Percentiles rank a stretch among this genome's conserved stretches.
Evolutionary conservation across 2,113 vertebrate species (phyloP).

Genomic region (Apistogramma diplotaenia): DNA sequence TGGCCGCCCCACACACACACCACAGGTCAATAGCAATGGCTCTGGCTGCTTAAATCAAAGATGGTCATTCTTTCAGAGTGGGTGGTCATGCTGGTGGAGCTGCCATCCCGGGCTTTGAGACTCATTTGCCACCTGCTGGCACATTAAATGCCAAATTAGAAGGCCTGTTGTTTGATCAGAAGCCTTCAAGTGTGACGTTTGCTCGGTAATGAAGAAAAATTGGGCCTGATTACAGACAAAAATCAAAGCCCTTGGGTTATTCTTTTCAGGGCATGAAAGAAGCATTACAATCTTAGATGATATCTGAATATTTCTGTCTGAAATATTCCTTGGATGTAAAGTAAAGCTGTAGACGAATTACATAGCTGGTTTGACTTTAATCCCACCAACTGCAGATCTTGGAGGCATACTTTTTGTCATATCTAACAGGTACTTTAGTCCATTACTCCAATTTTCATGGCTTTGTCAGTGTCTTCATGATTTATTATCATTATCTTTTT

Average conservation of each 20-base stretch:
- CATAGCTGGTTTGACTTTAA: not conserved
- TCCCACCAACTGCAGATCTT: not conserved
- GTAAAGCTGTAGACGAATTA: conserved; percentile 1
- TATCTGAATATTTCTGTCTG: not conserved
- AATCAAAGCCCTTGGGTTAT: conserved; percentile 37
- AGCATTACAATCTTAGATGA: conserved; percentile 31
- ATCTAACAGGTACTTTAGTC: not conserved
- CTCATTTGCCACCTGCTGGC: conserved; percentile 67
- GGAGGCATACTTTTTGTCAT: not conserved
- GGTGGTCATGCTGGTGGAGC: conserved; percentile 55
- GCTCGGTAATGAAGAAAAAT: conserved; percentile 32
- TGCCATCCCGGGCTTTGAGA: conserved; percentile 44
- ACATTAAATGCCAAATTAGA: conserved; percentile 68
- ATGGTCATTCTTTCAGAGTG: conserved; percentile 50
- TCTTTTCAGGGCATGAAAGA: conserved; percentile 1
- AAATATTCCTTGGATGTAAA: conserved; percentile 8
- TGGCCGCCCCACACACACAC: conserved; percentile 27
- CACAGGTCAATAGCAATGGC: conserved; percentile 53
- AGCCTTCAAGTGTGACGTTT: conserved; percentile 24
- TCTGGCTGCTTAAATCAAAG: conserved; percentile 52
- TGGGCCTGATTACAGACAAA: conserved; percentile 30
- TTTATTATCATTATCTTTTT: not conserved
- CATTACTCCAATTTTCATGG: not conserved
- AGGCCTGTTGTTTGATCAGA: conserved; percentile 63
- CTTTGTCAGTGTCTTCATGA: not conserved